phyloP scores from a whole-genome alignment of 2,797 vertebrate species.

The Enteromius mattozi region DNA sequence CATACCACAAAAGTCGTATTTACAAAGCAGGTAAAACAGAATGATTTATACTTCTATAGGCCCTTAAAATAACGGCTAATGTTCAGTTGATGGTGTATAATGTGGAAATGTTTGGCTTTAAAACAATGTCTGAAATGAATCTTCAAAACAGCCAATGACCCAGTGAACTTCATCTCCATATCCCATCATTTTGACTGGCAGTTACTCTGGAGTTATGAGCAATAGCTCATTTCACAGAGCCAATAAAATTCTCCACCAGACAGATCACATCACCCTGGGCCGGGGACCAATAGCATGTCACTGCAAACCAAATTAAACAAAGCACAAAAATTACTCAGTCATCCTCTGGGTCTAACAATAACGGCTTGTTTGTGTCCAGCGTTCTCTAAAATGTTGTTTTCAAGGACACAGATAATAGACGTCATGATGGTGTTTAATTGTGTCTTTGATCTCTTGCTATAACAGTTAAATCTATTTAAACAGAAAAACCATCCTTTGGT shows the following conservation, averaged over 20 bases:
- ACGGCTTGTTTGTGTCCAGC: slow-evolving; percentile 37
- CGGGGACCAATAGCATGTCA: slow-evolving; percentile 41
- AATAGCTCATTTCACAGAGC: slow-evolving; percentile 1
- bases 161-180: slow-evolving; percentile 5
- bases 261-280: slow-evolving; percentile 30
- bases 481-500: slow-evolving; percentile 15
- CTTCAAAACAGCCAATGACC: slow-evolving; percentile 9
- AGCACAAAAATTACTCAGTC: slow-evolving; percentile 19
- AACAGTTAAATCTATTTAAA: slow-evolving; percentile 48
- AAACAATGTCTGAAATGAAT: slow-evolving; percentile 3
- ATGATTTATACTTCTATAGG: background rate
- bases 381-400: slow-evolving; percentile 16
- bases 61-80: background rate
- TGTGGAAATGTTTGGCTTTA: slow-evolving; percentile 5
- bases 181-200: slow-evolving; percentile 24
- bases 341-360: slow-evolving; percentile 31
- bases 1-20: background rate
- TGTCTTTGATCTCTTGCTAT: slow-evolving; percentile 9
- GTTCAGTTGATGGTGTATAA: background rate
- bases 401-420: slow-evolving; percentile 12
- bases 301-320: slow-evolving; percentile 45
- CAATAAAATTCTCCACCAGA: slow-evolving; percentile 42
- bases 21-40: background rate
- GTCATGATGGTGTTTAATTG: slow-evolving; percentile 3
- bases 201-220: slow-evolving; percentile 34